phyloP scores from a whole-genome alignment of 2,888 invertebrate species.

The Tyria jacobaeae region DNA sequence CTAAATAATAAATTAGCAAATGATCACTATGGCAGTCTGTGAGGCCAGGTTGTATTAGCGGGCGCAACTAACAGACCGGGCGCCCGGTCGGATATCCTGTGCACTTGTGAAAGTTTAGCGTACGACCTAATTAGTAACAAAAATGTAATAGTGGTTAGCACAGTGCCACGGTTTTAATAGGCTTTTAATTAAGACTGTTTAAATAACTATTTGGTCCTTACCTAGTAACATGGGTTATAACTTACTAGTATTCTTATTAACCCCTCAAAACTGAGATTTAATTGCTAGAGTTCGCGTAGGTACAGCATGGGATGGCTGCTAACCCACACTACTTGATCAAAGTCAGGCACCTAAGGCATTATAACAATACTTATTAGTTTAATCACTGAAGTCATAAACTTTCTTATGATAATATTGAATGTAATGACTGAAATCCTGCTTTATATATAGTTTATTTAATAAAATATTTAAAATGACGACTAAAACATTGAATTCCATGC shows the following conservation, averaged over 20 bases:
- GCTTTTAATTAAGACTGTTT: neutral
- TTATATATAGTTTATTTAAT: conserved; percentile 12
- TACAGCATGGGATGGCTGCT: neutral
- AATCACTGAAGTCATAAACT: neutral
- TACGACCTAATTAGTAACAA: too few species aligned
- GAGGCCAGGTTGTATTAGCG: too few species aligned
- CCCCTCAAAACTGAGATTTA: too few species aligned
- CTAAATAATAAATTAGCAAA: too few species aligned
- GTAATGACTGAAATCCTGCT: conserved; percentile 9
- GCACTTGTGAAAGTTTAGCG: too few species aligned
- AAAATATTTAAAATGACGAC: conserved; percentile 16
- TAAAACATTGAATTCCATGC: conserved; percentile 42
- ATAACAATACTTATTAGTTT: neutral
- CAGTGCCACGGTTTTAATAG: too few species aligned
- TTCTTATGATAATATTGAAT: neutral
- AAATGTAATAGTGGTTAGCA: neutral
- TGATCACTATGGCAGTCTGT: too few species aligned
- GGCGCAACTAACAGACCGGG: too few species aligned
- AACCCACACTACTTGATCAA: neutral
- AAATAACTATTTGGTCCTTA: neutral
- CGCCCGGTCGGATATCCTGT: too few species aligned
- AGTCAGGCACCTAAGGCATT: neutral
- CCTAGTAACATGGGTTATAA: neutral
- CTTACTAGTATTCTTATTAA: neutral
- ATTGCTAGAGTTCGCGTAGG: neutral